A percentile compares a stretch with the other conserved stretches of the same genome.
phyloP scores from a whole-genome alignment of 2,113 vertebrate genomes.

The Psettodes erumei region DNA sequence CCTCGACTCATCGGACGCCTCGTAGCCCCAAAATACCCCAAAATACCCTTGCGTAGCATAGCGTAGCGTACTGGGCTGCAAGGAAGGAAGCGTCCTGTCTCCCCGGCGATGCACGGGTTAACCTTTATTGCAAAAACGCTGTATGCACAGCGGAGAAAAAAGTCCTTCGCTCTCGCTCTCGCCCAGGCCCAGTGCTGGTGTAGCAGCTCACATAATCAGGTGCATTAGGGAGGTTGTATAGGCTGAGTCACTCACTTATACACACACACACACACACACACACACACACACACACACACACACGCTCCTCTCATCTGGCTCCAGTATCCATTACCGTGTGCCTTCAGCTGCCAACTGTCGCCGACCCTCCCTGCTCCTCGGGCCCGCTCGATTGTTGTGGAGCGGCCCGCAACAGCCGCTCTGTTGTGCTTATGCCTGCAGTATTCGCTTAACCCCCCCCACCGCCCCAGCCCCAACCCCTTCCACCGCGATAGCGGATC shows the following conservation, averaged over 20 bases:
- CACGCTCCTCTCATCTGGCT: conserved; percentile 64
- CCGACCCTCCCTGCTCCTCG: conserved; percentile 34
- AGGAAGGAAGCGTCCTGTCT: not conserved
- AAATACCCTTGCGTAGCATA: too few species aligned
- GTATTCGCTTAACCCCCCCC: conserved; percentile 61
- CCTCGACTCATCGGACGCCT: too few species aligned
- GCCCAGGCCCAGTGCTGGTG: not conserved
- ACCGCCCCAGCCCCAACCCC: too few species aligned
- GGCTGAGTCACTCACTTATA: conserved; percentile 67
- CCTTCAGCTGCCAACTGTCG: conserved; percentile 77
- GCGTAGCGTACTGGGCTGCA: too few species aligned
- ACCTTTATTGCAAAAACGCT: not conserved
- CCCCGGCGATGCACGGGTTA: not conserved
- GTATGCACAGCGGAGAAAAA: not conserved
- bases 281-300: too few species aligned
- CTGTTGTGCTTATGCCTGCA: conserved; percentile 62
- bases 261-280: conserved; percentile 58
- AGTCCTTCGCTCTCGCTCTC: not conserved
- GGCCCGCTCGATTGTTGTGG: conserved; percentile 44
- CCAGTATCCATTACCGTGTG: conserved; percentile 72
- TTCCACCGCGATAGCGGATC: conserved; percentile 55
- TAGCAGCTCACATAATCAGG: conserved; percentile 31
- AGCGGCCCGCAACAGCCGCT: conserved; percentile 60
- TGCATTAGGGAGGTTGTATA: conserved; percentile 22
- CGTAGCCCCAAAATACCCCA: too few species aligned